Evolutionary conservation across 2,113 vertebrate genomes (phyloP).

Genomic region (Brachyhypopomus gauderio): DNA sequence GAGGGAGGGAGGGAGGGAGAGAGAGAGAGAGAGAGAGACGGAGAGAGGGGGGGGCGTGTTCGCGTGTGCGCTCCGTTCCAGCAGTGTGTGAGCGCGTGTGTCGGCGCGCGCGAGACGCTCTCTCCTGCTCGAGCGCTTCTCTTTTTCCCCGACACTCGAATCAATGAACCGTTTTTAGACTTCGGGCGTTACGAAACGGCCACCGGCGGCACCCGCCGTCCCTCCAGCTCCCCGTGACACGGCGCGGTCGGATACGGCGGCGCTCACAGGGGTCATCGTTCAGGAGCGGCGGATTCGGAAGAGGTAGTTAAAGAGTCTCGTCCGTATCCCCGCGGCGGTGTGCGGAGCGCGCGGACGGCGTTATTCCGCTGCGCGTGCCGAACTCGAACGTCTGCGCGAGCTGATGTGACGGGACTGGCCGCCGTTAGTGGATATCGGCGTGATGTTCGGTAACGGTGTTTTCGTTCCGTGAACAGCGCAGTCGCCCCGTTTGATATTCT

Average conservation of each 20-base stretch:
- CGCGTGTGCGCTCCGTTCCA: background rate
- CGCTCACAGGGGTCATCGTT: slow-evolving; percentile 2
- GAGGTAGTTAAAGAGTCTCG: slow-evolving; percentile 5
- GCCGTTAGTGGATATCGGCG: too few relatives aligned
- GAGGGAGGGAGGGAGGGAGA: background rate
- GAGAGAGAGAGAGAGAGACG: background rate
- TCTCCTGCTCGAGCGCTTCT: background rate
- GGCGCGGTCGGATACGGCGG: slow-evolving; percentile 19
- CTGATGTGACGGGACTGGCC: too few relatives aligned
- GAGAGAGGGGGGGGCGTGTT: background rate
- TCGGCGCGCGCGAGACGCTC: background rate
- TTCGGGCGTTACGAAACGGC: background rate
- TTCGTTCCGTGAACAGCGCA: too few relatives aligned
- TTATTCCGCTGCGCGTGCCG: too few relatives aligned
- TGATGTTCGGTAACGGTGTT: too few relatives aligned
- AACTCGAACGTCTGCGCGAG: too few relatives aligned
- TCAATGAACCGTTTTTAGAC: too few relatives aligned
- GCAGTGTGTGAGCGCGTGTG: background rate
- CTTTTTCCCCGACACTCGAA: too few relatives aligned
- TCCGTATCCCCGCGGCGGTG: too few relatives aligned
- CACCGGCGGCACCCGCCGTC: background rate
- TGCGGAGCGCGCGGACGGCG: too few relatives aligned
- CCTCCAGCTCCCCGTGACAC: background rate
- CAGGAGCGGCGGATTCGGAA: background rate
- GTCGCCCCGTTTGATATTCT: too few relatives aligned